phyloP scores from a whole-genome alignment of 2,888 invertebrate species.

The Prosopocoilus inquinatus region DNA sequence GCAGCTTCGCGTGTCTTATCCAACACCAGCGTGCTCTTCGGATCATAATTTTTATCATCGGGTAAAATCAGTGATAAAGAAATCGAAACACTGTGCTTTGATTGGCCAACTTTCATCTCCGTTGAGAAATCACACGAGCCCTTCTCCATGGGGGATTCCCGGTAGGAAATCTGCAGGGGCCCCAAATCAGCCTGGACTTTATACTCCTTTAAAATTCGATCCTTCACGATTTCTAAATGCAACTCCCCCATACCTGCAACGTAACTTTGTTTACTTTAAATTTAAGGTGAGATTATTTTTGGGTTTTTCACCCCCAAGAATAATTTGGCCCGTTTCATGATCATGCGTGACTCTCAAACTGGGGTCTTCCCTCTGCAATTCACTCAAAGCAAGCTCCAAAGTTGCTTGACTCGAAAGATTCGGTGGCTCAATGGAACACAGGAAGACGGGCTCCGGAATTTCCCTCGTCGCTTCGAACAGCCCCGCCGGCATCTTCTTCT shows the following conservation, averaged over 20 bases:
- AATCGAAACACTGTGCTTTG: conserved; percentile 61
- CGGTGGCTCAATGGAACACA: conserved; percentile 93
- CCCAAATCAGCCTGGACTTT: conserved; percentile 90
- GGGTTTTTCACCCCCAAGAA: conserved; percentile 63
- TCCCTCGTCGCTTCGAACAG: conserved; percentile 59
- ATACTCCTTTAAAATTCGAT: conserved; percentile 83
- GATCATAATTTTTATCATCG: conserved; percentile 28
- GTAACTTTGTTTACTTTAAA: no score
- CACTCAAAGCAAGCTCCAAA: conserved; percentile 76
- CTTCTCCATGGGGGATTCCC: conserved; percentile 64
- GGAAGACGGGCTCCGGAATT: conserved; percentile 93
- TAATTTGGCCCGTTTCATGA: conserved; percentile 81
- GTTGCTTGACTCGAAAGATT: conserved; percentile 70
- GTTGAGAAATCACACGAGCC: conserved; percentile 53
- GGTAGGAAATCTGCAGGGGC: conserved; percentile 87
- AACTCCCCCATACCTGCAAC: conserved; percentile 92
- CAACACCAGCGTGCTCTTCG: conserved; percentile 51
- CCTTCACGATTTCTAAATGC: conserved; percentile 91
- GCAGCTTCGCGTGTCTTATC: conserved; percentile 68
- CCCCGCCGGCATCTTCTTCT: conserved; percentile 47
- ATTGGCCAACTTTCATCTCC: conserved; percentile 64
- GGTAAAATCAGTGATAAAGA: conserved; percentile 61
- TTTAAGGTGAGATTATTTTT: not conserved
- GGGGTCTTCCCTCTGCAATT: conserved; percentile 88
- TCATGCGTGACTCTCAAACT: conserved; percentile 76